Percentiles rank a stretch among this genome's conserved stretches.
These are phyloP conservation scores for Stegostoma tigrinum DNA, from an alignment of 2,113 vertebrate genomes.

Conservation along the genomic window DNA sequence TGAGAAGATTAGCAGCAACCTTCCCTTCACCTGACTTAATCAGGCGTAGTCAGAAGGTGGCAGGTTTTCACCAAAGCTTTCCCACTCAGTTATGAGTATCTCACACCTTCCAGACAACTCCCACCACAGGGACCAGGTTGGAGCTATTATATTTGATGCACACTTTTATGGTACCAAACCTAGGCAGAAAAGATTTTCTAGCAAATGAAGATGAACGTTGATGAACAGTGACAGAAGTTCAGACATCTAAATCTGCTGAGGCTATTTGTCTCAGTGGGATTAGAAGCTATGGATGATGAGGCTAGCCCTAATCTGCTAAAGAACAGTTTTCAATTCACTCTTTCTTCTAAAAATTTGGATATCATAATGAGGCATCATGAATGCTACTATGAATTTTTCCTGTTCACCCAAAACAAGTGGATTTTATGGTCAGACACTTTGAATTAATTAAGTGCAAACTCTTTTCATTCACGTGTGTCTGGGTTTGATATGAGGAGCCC, in stretches of 20 bases:
- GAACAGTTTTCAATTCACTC: neutral
- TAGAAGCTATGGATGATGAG: neutral
- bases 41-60: too few relatives aligned
- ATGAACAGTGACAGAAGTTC: neutral
- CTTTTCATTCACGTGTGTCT: neutral
- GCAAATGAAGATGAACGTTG: neutral
- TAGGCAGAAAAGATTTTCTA: neutral
- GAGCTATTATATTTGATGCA: neutral
- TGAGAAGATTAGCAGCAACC: neutral
- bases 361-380: neutral
- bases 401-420: neutral
- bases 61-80: neutral
- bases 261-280: neutral
- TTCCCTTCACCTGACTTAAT: neutral
- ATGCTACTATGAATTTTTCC: neutral
- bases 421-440: neutral
- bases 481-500: neutral
- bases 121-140: too few relatives aligned
- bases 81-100: neutral
- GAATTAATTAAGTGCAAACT: conserved; percentile 9
- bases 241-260: neutral
- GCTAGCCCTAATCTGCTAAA: neutral
- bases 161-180: neutral
- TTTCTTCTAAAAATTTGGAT: neutral
- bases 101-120: neutral